A percentile compares a stretch with the other conserved stretches of the same genome.
Conservation (phyloP, 2,888 invertebrate species). For the Ochlodes sylvanus region DNA sequence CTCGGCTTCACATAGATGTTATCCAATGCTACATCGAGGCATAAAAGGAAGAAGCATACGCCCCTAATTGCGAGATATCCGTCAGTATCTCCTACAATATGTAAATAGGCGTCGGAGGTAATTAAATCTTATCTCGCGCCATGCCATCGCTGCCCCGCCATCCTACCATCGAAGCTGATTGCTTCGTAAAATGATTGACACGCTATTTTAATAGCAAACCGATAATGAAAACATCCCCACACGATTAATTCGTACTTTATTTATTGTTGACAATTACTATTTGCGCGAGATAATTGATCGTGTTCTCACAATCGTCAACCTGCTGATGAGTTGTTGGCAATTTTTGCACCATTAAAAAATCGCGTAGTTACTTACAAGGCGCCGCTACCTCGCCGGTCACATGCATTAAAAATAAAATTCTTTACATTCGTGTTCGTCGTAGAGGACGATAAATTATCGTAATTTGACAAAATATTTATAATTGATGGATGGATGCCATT, state of each 20-base stretch:
- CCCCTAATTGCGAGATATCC: conserved; percentile 82
- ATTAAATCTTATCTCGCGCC: conserved; percentile 81
- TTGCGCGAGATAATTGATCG: conserved; percentile 82
- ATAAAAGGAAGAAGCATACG: conserved; percentile 78
- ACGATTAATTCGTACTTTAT: conserved; percentile 74
- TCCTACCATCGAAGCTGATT: conserved; percentile 63
- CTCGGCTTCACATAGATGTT: conserved; percentile 75
- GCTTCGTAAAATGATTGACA: conserved; percentile 82
- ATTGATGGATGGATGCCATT: conserved; percentile 62
- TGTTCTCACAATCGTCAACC: conserved; percentile 83
- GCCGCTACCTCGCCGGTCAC: conserved; percentile 54
- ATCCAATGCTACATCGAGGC: conserved; percentile 67
- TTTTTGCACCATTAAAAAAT: conserved; percentile 69
- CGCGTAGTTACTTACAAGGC: conserved; percentile 57
- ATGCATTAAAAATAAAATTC: conserved; percentile 59
- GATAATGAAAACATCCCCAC: conserved; percentile 79
- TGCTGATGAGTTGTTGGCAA: conserved; percentile 73
- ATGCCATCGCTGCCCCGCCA: conserved; percentile 61
- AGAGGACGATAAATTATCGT: conserved; percentile 67
- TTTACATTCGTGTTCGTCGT: conserved; percentile 55
- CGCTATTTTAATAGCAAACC: conserved; percentile 74
- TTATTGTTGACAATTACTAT: conserved; percentile 81
- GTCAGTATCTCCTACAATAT: conserved; percentile 78
- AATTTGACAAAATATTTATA: conserved; percentile 73
- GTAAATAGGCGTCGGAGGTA: conserved; percentile 82